These are phyloP conservation scores for Pocillopora damicornis DNA, from an alignment of 64 coral and sea anemone genomes.

Conservation along the genomic window DNA sequence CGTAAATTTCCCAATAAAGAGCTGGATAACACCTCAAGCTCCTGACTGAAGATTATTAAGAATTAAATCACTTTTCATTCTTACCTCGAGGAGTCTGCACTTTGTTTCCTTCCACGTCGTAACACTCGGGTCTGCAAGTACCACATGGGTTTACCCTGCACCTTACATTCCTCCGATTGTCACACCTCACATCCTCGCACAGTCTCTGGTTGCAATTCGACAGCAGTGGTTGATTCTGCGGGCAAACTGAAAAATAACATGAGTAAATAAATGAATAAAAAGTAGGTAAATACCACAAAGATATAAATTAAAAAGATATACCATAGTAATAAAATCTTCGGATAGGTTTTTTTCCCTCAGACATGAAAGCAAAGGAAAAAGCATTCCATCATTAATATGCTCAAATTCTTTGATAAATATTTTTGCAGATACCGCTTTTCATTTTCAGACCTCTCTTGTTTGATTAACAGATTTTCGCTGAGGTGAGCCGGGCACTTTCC, in stretches of 20 bases:
- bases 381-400: too few species aligned
- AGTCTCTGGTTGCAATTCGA: conserved; percentile 16
- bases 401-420: too few species aligned
- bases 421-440: too few species aligned
- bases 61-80: too few species aligned
- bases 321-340: too few species aligned
- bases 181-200: conserved; percentile 30
- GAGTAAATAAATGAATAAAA: not conserved
- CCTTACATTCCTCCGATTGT: not conserved
- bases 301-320: too few species aligned
- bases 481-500: too few species aligned
- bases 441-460: too few species aligned
- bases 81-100: not conserved
- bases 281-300: too few species aligned
- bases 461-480: too few species aligned
- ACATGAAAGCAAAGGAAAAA: not conserved
- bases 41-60: not conserved
- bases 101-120: conserved; percentile 1
- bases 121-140: conserved; percentile 35
- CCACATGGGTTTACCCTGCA: conserved; percentile 41
- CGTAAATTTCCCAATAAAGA: too few species aligned
- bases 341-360: not conserved
- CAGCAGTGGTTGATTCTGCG: conserved; percentile 17
- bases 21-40: too few species aligned
- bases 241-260: conserved; percentile 9